phyloP scores from a whole-genome alignment of 2,113 vertebrate genomes.

The Indri indri region DNA sequence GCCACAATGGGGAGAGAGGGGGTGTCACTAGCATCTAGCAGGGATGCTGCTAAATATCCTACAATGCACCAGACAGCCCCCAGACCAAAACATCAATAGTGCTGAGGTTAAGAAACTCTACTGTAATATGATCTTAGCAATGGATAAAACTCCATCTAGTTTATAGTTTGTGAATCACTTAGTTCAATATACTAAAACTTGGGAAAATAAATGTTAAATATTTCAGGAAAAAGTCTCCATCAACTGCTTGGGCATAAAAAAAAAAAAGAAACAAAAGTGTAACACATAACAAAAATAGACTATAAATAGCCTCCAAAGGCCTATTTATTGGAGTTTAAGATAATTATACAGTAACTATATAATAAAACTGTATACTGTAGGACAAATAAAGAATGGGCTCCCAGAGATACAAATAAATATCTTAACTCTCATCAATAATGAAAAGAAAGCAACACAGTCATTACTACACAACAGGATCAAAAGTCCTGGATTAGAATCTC shows the following conservation, averaged over 20 bases:
- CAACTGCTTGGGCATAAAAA: neutral
- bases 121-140: neutral
- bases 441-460: neutral
- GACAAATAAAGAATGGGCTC: neutral
- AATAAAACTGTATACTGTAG: neutral
- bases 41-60: neutral
- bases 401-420: neutral
- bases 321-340: neutral
- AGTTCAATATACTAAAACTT: neutral
- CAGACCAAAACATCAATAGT: neutral
- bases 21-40: neutral
- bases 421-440: neutral
- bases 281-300: neutral
- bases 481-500: neutral
- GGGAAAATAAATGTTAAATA: conserved; percentile 10
- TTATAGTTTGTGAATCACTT: neutral
- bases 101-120: neutral
- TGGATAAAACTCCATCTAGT: neutral
- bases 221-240: neutral
- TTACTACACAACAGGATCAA: neutral
- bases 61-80: neutral
- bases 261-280: neutral
- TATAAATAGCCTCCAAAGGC: neutral
- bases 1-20: no score
- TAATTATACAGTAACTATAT: neutral